Evolutionary conservation across 2,888 invertebrate genomes (phyloP).

Genomic region (Mycogona germanica): DNA sequence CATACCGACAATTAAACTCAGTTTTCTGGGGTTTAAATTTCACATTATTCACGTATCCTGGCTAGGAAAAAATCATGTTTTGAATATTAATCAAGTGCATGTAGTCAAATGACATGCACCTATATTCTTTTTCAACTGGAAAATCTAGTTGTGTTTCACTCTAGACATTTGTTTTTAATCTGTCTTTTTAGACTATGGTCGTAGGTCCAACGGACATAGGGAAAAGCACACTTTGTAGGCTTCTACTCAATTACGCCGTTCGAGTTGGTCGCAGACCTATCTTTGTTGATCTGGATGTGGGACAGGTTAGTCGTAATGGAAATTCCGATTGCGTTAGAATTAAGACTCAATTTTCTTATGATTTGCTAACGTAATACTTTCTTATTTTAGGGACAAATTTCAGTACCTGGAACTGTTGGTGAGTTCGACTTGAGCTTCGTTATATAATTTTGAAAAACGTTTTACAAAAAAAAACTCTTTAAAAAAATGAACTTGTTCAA

Average conservation of each 20-base stretch:
- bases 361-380: background rate
- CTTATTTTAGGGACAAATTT: conserved; percentile 52
- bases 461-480: background rate
- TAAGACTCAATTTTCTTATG: background rate
- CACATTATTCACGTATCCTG: too few species aligned
- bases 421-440: conserved; percentile 22
- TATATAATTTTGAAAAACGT: background rate
- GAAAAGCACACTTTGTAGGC: conserved; percentile 77
- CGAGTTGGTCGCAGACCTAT: conserved; percentile 69
- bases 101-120: too few species aligned
- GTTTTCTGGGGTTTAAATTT: too few species aligned
- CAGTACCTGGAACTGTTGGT: conserved; percentile 85
- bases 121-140: too few species aligned
- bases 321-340: background rate
- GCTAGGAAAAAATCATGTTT: too few species aligned
- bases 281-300: conserved; percentile 90
- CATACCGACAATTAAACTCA: too few species aligned
- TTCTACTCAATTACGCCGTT: conserved; percentile 90
- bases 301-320: conserved; percentile 44
- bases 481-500: too few species aligned
- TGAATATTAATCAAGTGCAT: too few species aligned
- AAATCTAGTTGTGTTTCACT: too few species aligned
- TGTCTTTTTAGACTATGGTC: conserved; percentile 48
- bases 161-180: background rate
- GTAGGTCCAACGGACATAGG: conserved; percentile 95